Base-by-base conservation (phyloP, 2,888 invertebrate genomes). In the Pantelozetes paolii region DNA sequence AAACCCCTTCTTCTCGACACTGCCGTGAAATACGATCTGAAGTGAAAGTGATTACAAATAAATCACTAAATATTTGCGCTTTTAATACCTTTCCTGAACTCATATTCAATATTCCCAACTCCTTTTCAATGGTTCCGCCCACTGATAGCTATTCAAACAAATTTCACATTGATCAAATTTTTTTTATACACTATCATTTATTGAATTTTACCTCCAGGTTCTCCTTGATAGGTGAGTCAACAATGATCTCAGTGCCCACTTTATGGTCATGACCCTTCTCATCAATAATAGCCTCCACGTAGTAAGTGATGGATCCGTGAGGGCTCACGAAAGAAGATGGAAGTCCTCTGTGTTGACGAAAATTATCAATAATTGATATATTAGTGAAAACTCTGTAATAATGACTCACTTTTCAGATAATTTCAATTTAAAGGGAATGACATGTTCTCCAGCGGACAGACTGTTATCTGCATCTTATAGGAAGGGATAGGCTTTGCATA, bases 41-140 rank as follows among this genome's bases (percentile, higher is more conserved):
- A n/a, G n/a, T n/a, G n/a, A n/a, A n/a, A n/a, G n/a, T n/a, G n/a
- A n/a, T n/a, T n/a, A n/a, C n/a, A n/a, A n/a, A n/a, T n/a, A n/a
- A n/a, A n/a, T n/a, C n/a, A n/a, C n/a, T n/a, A n/a, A n/a, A n/a
- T n/a, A n/a, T n/a, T n/a, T n/a, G n/a, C n/a, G n/a, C n/a, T n/a
- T n/a, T n/a, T n/a, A n/a, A n/a, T n/a, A n/a, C n/a, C n/a, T 8
- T 42, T 13, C 73, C 73, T 2, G 73, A 69, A n/a, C 69, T 69
- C 48, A 73, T 20, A 32, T 67, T 64, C 20, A 73, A 69, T 2
- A 73, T 18, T 2, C 69, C 67, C 5, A 73, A 8, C 23, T 73
- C 73, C 28, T 73, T 73, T 57, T 73, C 73, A n/a, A 48, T 48
- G 26, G 45, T 73, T 13, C 73, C 73, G 54, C 73, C 48, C 18